phyloP scores from a whole-genome alignment of 2,797 vertebrate genomes.

The Argentina silus region DNA sequence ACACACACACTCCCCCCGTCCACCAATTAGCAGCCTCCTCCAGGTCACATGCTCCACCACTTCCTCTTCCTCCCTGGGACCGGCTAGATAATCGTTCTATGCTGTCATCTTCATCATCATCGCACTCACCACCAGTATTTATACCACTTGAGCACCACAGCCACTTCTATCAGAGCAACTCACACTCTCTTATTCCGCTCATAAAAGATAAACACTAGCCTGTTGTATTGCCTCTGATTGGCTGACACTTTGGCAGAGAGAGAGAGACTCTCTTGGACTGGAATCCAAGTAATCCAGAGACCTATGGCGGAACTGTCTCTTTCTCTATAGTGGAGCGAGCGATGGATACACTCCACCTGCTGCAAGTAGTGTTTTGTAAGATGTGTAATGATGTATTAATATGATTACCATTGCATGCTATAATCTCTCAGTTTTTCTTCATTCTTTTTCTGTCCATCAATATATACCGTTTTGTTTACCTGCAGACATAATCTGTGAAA shows the following conservation, averaged over 20 bases:
- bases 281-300: neutral
- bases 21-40: slow-evolving; percentile 2
- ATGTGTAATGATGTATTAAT: slow-evolving; percentile 63
- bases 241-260: slow-evolving; percentile 17
- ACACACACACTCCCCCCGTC: slow-evolving; percentile 40
- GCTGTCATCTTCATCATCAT: slow-evolving; percentile 23
- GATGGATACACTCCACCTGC: slow-evolving; percentile 27
- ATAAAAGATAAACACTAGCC: neutral
- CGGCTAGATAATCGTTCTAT: slow-evolving; percentile 48
- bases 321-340: slow-evolving; percentile 23
- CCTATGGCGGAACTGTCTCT: neutral
- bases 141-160: slow-evolving; percentile 23
- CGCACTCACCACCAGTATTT: slow-evolving; percentile 25
- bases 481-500: no score
- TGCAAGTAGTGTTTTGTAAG: slow-evolving; percentile 64
- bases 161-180: slow-evolving; percentile 23
- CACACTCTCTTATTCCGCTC: slow-evolving; percentile 3
- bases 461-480: neutral
- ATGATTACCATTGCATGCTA: slow-evolving; percentile 75
- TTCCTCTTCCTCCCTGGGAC: slow-evolving; percentile 60
- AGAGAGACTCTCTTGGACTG: neutral
- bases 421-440: slow-evolving; percentile 54
- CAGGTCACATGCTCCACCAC: slow-evolving; percentile 23
- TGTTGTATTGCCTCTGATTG: neutral
- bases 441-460: slow-evolving; percentile 42